phyloP scores from a whole-genome alignment of 2,888 invertebrate genomes.

The Caenorhabditis macrosperma region DNA sequence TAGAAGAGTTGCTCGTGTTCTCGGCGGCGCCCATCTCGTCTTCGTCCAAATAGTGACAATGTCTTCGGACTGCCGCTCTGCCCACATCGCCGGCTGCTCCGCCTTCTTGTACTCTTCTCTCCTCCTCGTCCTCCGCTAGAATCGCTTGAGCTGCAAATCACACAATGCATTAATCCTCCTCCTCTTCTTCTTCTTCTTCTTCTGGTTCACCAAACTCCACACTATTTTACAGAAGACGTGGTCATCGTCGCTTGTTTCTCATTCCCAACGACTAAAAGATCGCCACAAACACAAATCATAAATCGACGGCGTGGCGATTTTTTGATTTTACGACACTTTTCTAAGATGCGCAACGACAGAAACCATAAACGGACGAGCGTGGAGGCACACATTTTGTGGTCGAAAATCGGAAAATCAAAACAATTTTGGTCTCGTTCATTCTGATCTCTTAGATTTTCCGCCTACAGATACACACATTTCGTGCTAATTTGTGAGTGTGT shows the following conservation, averaged over 20 bases:
- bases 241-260: neutral
- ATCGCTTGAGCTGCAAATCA: slow-evolving; percentile 11
- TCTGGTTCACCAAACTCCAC: neutral
- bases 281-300: neutral
- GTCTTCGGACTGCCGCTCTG: slow-evolving; percentile 12
- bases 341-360: neutral
- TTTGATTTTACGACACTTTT: neutral
- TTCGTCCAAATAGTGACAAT: slow-evolving; percentile 41
- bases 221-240: no score
- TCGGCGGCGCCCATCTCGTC: slow-evolving; percentile 1
- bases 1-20: neutral
- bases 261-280: no score
- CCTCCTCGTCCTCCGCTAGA: no score
- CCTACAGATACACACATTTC: no score
- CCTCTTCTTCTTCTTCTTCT: no score
- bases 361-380: neutral
- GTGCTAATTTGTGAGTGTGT: slow-evolving; percentile 7
- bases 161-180: neutral
- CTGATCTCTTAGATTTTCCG: neutral
- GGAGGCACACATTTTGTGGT: neutral
- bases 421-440: neutral
- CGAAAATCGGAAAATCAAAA: neutral
- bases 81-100: no score
- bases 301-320: neutral
- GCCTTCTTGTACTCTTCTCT: no score